These are phyloP conservation scores for Azemiops feae DNA, from an alignment of 2,113 vertebrate species.

Conservation along the genomic window DNA sequence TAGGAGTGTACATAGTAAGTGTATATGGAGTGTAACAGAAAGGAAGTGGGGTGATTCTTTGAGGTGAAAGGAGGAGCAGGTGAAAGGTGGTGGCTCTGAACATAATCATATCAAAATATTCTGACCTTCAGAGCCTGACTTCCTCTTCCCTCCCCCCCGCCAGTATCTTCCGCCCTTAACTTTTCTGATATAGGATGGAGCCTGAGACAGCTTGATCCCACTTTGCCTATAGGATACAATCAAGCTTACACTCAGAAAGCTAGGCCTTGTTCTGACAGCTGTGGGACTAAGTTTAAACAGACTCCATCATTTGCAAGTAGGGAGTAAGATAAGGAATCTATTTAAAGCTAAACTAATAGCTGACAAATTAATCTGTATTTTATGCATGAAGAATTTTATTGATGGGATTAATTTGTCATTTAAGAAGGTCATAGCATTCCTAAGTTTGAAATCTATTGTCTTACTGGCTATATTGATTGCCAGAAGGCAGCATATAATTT, in stretches of 20 bases:
- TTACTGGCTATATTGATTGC: not conserved
- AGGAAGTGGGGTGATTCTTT: not conserved
- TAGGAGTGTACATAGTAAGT: not conserved
- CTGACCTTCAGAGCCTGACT: not conserved
- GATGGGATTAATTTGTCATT: not conserved
- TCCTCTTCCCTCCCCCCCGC: too few species aligned
- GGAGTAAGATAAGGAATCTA: not conserved
- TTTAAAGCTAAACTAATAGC: not conserved
- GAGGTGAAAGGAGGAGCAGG: not conserved
- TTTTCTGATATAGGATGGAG: not conserved
- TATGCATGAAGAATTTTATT: not conserved
- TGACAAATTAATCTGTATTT: not conserved
- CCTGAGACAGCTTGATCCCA: not conserved
- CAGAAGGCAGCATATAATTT: not conserved
- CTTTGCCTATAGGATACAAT: not conserved
- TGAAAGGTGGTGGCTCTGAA: not conserved
- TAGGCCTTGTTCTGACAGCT: not conserved
- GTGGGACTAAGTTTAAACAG: not conserved
- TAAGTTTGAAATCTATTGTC: not conserved
- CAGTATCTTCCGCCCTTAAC: not conserved
- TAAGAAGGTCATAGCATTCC: not conserved
- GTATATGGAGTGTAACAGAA: not conserved
- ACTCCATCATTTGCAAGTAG: not conserved
- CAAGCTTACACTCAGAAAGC: not conserved
- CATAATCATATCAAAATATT: not conserved